Percentiles rank a stretch among this genome's conserved stretches.
Evolutionary conservation across 2,888 invertebrate genomes (phyloP).

Genomic region (Drosophila buzzatii): DNA sequence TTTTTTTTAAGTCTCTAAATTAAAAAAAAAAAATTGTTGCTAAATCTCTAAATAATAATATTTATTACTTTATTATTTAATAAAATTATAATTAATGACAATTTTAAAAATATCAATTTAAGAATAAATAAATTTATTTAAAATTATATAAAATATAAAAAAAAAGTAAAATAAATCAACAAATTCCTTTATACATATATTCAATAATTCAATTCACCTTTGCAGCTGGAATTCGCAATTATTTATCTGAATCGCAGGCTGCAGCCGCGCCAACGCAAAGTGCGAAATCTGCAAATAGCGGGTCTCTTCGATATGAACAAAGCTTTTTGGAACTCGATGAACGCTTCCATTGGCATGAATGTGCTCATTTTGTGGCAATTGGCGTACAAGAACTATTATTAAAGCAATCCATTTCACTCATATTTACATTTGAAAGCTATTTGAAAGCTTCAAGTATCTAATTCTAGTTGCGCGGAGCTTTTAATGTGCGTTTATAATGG

Average conservation of each 20-base stretch:
- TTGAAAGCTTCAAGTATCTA: background rate
- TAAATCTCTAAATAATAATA: no score
- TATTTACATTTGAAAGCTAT: background rate
- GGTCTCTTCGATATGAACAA: conserved; percentile 59
- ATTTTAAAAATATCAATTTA: no score
- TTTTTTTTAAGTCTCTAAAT: no score
- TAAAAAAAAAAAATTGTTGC: no score
- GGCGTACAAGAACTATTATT: conserved; percentile 57
- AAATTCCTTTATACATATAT: background rate
- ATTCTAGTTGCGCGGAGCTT: background rate
- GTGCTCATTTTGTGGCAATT: conserved; percentile 60
- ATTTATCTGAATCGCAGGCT: conserved; percentile 41
- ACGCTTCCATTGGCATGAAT: conserved; percentile 34
- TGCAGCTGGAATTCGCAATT: conserved; percentile 62
- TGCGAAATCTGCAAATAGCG: conserved; percentile 47
- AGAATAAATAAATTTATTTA: no score
- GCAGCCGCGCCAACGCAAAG: conserved; percentile 33
- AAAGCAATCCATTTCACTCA: background rate
- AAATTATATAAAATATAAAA: background rate
- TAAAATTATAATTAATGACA: no score
- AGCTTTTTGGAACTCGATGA: conserved; percentile 20
- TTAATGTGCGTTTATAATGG: background rate
- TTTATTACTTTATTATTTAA: no score
- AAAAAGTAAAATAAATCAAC: background rate
- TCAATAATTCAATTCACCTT: background rate